Percentiles rank a stretch among this genome's conserved stretches.
phyloP scores from a whole-genome alignment of 2,888 invertebrate genomes.

The Eutolmus rufibarbis region DNA sequence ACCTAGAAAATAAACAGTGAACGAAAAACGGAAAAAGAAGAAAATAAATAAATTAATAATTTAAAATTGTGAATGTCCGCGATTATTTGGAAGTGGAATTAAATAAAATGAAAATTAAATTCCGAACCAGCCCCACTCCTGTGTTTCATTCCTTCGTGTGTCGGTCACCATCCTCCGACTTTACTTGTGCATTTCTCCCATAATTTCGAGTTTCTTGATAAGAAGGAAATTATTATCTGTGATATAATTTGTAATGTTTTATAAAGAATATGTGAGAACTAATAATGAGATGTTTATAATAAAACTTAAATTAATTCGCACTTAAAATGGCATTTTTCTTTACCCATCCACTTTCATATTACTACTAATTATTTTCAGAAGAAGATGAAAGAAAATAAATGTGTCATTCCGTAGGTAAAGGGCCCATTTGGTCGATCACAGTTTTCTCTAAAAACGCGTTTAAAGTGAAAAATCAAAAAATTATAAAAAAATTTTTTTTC shows the following conservation, averaged over 20 bases:
- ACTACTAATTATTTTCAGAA: neutral
- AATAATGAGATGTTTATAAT: constrained; percentile 37
- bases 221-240: constrained; percentile 52
- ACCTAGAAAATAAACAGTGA: neutral
- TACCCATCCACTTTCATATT: neutral
- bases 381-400: neutral
- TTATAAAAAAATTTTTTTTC: too few species aligned
- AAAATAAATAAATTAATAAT: too few species aligned
- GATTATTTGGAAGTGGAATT: neutral
- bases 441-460: too few species aligned
- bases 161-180: neutral
- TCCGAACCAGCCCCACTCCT: neutral
- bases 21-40: neutral
- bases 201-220: constrained; percentile 23
- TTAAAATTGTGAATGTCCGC: neutral
- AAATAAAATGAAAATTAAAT: neutral
- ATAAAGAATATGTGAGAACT: constrained; percentile 26
- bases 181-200: constrained; percentile 8
- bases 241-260: constrained; percentile 52
- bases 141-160: neutral
- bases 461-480: too few species aligned
- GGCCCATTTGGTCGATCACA: too few species aligned
- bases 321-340: neutral
- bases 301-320: constrained; percentile 37
- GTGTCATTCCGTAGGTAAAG: too few species aligned